Base-by-base conservation (phyloP, 2,797 vertebrate species). In the Nannoperca australis region DNA sequence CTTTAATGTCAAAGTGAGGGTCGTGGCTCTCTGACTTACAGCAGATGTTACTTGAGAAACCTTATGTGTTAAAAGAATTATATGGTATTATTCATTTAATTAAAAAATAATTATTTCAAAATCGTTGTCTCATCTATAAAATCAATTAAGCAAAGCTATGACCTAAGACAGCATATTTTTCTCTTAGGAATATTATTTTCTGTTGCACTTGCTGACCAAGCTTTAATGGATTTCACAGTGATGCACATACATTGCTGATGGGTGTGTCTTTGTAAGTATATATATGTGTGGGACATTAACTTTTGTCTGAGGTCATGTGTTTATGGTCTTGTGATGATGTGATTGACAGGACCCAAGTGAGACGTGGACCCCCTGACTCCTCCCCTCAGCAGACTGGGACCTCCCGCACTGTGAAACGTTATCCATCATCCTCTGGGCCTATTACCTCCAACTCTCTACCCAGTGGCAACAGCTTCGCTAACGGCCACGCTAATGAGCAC, bases 391-490 rank as follows among this genome's bases (percentile, higher is more conserved):
- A 96, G 54, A 85, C 92, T 0, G 97, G 95, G 61, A 87, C 92
- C 2, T 97, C 97, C 65, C 96, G 96, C 58, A 97, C 97, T 0
- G 95, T 97, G 71, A 96, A 96, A 42, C 97, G 97, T 40, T 96
- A 97, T 88, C 97, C 97, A 12, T 95, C 95, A 17, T 95, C 92
- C 62, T 87, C 90, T 12, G 94, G 94, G 76, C 97, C 96, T 8
- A 96, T 98, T 86, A 96, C 89, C 27, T 98, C 97, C 88, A 98
- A 99, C 13, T 95, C 95, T n/a, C 90, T 98, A 20, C 96, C 97
- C 10, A 91, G 3, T 0, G 92, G 93, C 60, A 93, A 91, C 6
- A 40, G 89, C 50, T 82, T 89, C 17, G 55, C 68, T 22, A 85
- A 74, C 6, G 36, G 83, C 12, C 79, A 68, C 0, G 20, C 69